Evolutionary conservation across 2,113 vertebrate genomes (phyloP), one percentile per base, ranked within the genome.

Genomic region (Sylvicapra grimmia): DNA sequence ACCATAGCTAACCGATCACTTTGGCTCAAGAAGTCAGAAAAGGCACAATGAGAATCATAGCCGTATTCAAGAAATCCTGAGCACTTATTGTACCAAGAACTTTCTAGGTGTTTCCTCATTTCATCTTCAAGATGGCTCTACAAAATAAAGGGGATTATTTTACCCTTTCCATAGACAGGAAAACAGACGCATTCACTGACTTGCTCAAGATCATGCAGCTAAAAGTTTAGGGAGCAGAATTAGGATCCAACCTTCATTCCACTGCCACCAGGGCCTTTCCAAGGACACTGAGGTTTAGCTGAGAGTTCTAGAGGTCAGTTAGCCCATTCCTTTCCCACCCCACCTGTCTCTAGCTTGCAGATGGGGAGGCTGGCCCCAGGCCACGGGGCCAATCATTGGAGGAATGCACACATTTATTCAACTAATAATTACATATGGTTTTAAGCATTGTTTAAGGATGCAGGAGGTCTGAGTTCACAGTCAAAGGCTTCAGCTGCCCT

Each of bases 111-210:
- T 83, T 29, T 10, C 29, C 56, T 90, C 40, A 2, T 58, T 19
- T 33, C 12, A 47, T 21, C 36, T 82, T 83, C 44, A 79, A 13
- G 44, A 47, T 0, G 1, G 36, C 33, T 31, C 29, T 65, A 25
- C 13, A n/a, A 72, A 59, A 85, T 21, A 77, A 31, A 68, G 10
- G 12, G 68, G n/a, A 40, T 23, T 11, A 27, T 31, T 29, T 31
- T 23, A 84, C 83, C 93, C 93, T 86, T 65, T 96, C 93, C 79
- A 29, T 14, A 75, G 79, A 82, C 5, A 53, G 80, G 82, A 79
- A 93, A 92, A 59, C 56, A 97, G 86, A 79, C 1, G 29, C 54
- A 15, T 10, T 13, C 21, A 54, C 18, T 29, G 61, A 56, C 25
- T 19, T 3, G 4, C 49, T 84, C n/a, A 40, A 93, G 56, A 58